phyloP scores from a whole-genome alignment of 92 coral and sea anemone species.

The Muricea muricata region DNA sequence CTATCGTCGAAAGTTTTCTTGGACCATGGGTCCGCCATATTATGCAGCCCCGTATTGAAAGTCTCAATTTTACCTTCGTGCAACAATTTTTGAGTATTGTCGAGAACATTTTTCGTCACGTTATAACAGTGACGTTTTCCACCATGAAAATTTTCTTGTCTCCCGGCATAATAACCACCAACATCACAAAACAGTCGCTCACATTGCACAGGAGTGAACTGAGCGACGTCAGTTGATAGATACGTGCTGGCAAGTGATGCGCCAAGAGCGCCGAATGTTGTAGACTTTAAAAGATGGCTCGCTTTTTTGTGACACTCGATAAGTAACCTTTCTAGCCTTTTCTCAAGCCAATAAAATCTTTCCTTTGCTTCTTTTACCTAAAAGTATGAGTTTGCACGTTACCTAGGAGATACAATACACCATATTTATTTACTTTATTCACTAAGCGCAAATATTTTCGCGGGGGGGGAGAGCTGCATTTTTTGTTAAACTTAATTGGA shows the following conservation, averaged over 20 bases:
- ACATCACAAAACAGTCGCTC: slow-evolving; percentile 35
- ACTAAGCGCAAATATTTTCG: too few relatives aligned
- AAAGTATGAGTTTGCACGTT: background rate
- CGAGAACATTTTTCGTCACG: background rate
- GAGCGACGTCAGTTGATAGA: background rate
- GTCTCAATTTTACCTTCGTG: background rate
- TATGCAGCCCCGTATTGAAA: too few relatives aligned
- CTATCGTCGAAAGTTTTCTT: too few relatives aligned
- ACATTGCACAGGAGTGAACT: slow-evolving; percentile 16
- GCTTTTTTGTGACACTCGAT: slow-evolving; percentile 61
- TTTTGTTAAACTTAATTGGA: too few relatives aligned
- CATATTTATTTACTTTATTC: too few relatives aligned
- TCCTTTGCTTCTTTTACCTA: slow-evolving; percentile 85
- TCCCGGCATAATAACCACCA: slow-evolving; percentile 7
- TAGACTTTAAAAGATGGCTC: slow-evolving; percentile 49
- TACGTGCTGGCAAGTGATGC: background rate
- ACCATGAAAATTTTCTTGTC: background rate
- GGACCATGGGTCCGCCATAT: too few relatives aligned
- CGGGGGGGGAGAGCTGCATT: too few relatives aligned
- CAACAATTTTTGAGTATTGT: slow-evolving; percentile 13
- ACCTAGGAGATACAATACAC: too few relatives aligned
- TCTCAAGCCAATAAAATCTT: slow-evolving; percentile 96
- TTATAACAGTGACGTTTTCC: background rate
- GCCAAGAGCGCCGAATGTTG: slow-evolving; percentile 13
- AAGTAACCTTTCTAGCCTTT: slow-evolving; percentile 86